Evolutionary conservation across 2,888 invertebrate species (phyloP).

Genomic region (Orthosia cruda): DNA sequence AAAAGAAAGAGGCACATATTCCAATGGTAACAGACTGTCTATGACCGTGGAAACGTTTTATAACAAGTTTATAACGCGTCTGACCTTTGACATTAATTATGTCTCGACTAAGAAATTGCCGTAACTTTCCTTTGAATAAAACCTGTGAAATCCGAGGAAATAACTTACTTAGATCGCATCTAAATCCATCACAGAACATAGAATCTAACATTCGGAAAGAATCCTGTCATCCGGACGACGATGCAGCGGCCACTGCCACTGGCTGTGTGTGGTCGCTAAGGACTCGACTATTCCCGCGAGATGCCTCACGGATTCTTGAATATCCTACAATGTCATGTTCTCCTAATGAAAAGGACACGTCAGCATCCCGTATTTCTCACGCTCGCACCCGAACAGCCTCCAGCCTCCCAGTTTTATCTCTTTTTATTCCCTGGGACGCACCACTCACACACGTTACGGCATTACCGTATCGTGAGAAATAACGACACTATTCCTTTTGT

Average conservation of each 20-base stretch:
- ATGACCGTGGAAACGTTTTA: conserved; percentile 61
- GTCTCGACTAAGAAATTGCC: neutral
- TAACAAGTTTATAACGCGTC: conserved; percentile 43
- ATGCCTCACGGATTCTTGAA: conserved; percentile 66
- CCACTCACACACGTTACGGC: conserved; percentile 77
- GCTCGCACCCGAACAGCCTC: conserved; percentile 85
- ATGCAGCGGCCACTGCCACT: too few relatives aligned
- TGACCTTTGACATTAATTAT: conserved; percentile 56
- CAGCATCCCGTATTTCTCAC: conserved; percentile 90
- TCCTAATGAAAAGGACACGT: conserved; percentile 85
- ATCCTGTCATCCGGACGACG: neutral
- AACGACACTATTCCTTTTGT: conserved; percentile 60
- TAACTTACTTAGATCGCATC: too few relatives aligned
- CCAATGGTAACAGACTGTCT: conserved; percentile 55
- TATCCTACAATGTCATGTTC: conserved; percentile 72
- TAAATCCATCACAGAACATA: neutral
- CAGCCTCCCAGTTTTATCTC: conserved; percentile 79
- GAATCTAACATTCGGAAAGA: neutral
- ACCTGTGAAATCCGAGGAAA: neutral
- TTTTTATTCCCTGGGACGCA: conserved; percentile 81
- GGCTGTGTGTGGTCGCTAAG: too few relatives aligned
- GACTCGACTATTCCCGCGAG: conserved; percentile 58
- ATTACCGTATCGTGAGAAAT: conserved; percentile 72
- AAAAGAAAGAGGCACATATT: conserved; percentile 70
- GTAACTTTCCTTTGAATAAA: neutral